These are phyloP conservation scores for Atopsyche davidsoni DNA, from an alignment of 1,140 invertebrate genomes.

Conservation along the genomic window DNA sequence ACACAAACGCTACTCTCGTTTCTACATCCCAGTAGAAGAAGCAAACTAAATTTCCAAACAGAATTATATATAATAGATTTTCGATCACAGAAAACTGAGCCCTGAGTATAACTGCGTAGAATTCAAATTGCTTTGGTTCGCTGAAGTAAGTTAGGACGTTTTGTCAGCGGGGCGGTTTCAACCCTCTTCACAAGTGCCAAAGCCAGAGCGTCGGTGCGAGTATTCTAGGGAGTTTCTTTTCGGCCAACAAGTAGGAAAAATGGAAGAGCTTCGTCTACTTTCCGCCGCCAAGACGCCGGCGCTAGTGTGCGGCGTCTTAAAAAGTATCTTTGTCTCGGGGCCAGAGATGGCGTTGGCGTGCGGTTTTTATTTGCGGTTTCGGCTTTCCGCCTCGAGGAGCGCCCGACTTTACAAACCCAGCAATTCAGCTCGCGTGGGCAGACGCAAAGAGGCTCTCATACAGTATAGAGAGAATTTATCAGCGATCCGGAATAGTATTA, in stretches of 20 bases:
- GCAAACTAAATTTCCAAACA: too few species aligned
- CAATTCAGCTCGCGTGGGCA: too few species aligned
- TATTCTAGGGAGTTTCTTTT: constrained; percentile 16
- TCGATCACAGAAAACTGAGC: too few species aligned
- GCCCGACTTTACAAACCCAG: too few species aligned
- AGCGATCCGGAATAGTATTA: too few species aligned
- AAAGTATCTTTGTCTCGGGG: constrained; percentile 26
- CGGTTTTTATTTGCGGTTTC: constrained; percentile 20
- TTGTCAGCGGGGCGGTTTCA: not conserved
- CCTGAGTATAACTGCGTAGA: constrained; percentile 4
- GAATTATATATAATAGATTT: too few species aligned
- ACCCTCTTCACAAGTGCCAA: constrained; percentile 24
- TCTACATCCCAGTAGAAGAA: too few species aligned
- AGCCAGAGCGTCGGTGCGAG: not conserved
- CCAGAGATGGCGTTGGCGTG: constrained; percentile 27
- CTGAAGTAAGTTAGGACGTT: not conserved
- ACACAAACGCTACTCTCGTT: too few species aligned
- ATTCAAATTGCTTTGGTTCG: constrained; percentile 6
- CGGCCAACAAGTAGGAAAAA: constrained; percentile 22
- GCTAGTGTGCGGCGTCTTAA: constrained; percentile 11
- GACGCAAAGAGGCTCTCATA: too few species aligned
- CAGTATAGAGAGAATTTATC: too few species aligned
- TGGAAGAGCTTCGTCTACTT: constrained; percentile 21
- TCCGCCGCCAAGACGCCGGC: constrained; percentile 25
- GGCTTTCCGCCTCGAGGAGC: too few species aligned